Percentiles rank a stretch among this genome's conserved stretches.
These are phyloP conservation scores for Isoperla grammatica DNA, from an alignment of 2,888 invertebrate species.

Conservation along the genomic window DNA sequence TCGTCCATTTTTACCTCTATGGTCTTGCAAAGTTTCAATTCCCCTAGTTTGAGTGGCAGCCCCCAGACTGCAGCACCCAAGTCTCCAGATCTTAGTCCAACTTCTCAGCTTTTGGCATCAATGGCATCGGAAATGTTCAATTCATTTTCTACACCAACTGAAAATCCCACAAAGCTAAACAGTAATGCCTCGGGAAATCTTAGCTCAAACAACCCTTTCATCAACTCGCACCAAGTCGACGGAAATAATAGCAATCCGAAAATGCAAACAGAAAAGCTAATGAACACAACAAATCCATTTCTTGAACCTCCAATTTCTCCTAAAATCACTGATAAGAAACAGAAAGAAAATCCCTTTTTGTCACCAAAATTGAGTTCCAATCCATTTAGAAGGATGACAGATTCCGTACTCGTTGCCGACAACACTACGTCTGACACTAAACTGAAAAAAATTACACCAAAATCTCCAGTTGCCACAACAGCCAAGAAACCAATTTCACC, in stretches of 20 bases:
- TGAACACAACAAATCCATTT: slow-evolving; percentile 25
- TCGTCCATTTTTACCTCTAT: neutral
- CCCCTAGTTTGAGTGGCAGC: neutral
- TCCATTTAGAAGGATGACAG: neutral
- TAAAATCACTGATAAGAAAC: slow-evolving; percentile 8
- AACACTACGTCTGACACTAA: neutral
- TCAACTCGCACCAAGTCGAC: slow-evolving; percentile 6
- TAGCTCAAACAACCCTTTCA: slow-evolving; percentile 28
- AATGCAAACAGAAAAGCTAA: slow-evolving; percentile 13
- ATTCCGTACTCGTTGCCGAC: neutral
- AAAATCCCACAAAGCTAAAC: neutral
- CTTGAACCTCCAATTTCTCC: slow-evolving; percentile 8
- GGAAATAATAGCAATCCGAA: neutral
- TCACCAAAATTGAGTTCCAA: slow-evolving; percentile 17
- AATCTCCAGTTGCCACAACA: slow-evolving; percentile 1
- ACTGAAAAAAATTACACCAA: slow-evolving; percentile 2
- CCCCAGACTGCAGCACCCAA: neutral
- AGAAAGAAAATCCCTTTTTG: slow-evolving; percentile 18
- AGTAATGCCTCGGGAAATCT: neutral
- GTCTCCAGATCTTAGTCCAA: neutral
- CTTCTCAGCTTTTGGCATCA: slow-evolving; percentile 10
- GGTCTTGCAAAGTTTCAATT: neutral
- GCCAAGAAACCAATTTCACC: neutral
- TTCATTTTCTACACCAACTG: neutral
- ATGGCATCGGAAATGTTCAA: slow-evolving; percentile 12